Percentiles rank a stretch among this genome's conserved stretches.
These are phyloP conservation scores for Neoscelio sp. DNA, from an alignment of 2,888 invertebrate genomes.

Conservation along the genomic window DNA sequence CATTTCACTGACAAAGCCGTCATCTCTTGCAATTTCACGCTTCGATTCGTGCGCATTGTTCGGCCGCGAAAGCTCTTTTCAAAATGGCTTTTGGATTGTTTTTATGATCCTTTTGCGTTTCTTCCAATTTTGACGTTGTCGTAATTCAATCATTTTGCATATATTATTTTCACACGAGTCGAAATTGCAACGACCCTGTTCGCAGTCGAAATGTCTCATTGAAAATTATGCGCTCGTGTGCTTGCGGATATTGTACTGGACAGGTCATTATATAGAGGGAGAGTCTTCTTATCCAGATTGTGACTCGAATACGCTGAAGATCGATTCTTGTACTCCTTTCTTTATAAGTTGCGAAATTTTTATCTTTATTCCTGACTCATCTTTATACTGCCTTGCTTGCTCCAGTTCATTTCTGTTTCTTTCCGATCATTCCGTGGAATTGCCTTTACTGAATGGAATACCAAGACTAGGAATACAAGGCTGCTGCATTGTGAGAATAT, in stretches of 20 bases:
- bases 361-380: conserved; percentile 41
- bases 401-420: conserved; percentile 70
- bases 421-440: conserved; percentile 57
- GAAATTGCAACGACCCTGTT: too few relatives aligned
- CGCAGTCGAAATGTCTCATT: too few relatives aligned
- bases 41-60: conserved; percentile 58
- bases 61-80: conserved; percentile 42
- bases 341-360: conserved; percentile 35
- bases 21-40: conserved; percentile 58
- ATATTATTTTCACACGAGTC: conserved; percentile 41
- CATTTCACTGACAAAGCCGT: conserved; percentile 58
- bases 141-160: conserved; percentile 42
- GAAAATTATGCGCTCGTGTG: conserved; percentile 15
- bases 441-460: conserved; percentile 45
- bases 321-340: conserved; percentile 18
- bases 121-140: conserved; percentile 7
- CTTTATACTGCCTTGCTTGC: conserved; percentile 42
- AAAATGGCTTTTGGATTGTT: conserved; percentile 53
- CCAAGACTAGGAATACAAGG: conserved; percentile 41
- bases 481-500: conserved; percentile 47
- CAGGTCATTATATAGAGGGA: conserved; percentile 77
- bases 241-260: conserved; percentile 76
- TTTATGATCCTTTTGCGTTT: conserved; percentile 21
- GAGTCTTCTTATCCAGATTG: conserved; percentile 63
- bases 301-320: conserved; percentile 22